Conservation (phyloP, 2,797 vertebrate species). For the Alosa sapidissima region DNA sequence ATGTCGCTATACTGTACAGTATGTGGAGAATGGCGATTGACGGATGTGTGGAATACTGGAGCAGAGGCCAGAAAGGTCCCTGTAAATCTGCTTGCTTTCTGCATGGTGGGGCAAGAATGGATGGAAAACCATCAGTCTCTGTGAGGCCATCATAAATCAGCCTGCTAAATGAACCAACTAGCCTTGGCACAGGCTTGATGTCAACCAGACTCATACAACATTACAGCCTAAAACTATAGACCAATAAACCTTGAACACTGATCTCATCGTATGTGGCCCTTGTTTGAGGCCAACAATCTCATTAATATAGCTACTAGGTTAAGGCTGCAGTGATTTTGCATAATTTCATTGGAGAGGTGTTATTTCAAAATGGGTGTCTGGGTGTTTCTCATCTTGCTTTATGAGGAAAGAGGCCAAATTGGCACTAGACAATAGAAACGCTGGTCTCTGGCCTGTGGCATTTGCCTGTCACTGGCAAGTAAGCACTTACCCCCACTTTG, state of each 20-base stretch:
- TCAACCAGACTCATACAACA: conserved; percentile 45
- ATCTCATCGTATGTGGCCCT: not conserved
- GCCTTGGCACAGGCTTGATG: conserved; percentile 47
- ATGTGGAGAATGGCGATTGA: conserved; percentile 50
- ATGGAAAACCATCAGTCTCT: conserved; percentile 53
- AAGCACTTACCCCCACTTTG: conserved; percentile 44
- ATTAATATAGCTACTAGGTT: conserved; percentile 14
- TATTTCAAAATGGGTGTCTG: not conserved
- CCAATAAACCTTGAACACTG: conserved; percentile 13
- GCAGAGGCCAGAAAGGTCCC: conserved; percentile 45
- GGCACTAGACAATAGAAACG: not conserved
- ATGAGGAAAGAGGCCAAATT: not conserved
- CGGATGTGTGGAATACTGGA: conserved; percentile 48
- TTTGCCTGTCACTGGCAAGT: not conserved
- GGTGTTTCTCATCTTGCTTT: not conserved
- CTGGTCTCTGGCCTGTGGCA: not conserved
- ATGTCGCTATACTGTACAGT: not conserved
- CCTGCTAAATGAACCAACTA: conserved; percentile 55
- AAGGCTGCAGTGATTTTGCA: not conserved
- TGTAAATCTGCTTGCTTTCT: conserved; percentile 67
- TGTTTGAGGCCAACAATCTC: conserved; percentile 20
- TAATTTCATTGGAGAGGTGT: conserved; percentile 13
- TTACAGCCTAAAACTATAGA: conserved; percentile 9
- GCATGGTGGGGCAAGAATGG: conserved; percentile 58
- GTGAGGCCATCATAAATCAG: conserved; percentile 61